Evolutionary conservation across 2,113 vertebrate genomes (phyloP).

Genomic region (Hemicordylus capensis): DNA sequence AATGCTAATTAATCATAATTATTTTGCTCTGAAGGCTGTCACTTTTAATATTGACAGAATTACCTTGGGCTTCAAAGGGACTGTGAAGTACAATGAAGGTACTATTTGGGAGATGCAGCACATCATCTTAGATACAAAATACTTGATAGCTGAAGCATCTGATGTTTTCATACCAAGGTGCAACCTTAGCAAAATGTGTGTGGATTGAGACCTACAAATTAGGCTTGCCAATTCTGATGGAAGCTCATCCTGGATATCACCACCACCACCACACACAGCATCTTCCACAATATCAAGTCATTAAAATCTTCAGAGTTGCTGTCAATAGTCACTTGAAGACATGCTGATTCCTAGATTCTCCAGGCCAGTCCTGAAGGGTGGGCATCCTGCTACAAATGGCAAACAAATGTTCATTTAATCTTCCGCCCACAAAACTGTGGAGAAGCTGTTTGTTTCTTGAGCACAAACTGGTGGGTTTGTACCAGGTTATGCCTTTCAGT

Average conservation of each 20-base stretch:
- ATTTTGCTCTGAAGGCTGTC: neutral
- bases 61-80: neutral
- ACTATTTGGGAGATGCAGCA: neutral
- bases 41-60: neutral
- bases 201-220: neutral
- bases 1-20: neutral
- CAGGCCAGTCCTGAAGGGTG: too few relatives aligned
- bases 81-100: neutral
- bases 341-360: too few relatives aligned
- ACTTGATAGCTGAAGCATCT: neutral
- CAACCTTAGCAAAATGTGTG: neutral
- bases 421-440: too few relatives aligned
- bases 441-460: neutral
- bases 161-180: neutral
- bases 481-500: neutral
- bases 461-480: neutral
- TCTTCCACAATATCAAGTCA: too few relatives aligned
- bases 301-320: too few relatives aligned
- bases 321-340: too few relatives aligned
- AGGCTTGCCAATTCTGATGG: too few relatives aligned
- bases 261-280: too few relatives aligned
- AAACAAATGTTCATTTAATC: neutral
- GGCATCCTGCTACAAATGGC: neutral
- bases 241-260: too few relatives aligned
- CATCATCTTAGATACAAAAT: neutral